phyloP scores from a whole-genome alignment of 2,888 invertebrate species.

The Drosophila maculinotata region DNA sequence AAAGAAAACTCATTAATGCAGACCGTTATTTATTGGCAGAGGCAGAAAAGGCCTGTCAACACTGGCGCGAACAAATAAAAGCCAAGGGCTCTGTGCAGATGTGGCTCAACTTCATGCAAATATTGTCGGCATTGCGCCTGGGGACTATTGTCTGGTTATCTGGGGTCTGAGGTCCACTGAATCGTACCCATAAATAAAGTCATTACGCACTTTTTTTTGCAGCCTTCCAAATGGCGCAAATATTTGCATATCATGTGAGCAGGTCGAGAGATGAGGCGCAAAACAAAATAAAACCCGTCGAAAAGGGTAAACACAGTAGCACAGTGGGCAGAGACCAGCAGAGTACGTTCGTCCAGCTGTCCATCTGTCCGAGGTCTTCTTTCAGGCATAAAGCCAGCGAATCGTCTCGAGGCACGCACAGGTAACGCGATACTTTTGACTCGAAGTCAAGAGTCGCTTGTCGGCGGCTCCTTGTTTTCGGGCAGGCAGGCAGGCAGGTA shows the following conservation, averaged over 20 bases:
- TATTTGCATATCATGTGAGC: slow-evolving; percentile 70
- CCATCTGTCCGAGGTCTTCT: not conserved
- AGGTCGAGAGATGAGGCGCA: too few species aligned
- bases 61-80: slow-evolving; percentile 30
- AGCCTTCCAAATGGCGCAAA: slow-evolving; percentile 55
- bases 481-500: not conserved
- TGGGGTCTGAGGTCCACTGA: not conserved
- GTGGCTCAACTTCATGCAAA: slow-evolving; percentile 58
- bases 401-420: slow-evolving; percentile 33
- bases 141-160: slow-evolving; percentile 57
- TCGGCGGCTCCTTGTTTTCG: slow-evolving; percentile 18
- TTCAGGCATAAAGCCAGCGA: too few species aligned
- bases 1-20: slow-evolving; percentile 65
- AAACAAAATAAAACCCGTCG: slow-evolving; percentile 15
- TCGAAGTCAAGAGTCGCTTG: slow-evolving; percentile 14
- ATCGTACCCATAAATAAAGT: slow-evolving; percentile 71
- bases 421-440: slow-evolving; percentile 58
- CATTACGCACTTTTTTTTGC: slow-evolving; percentile 66
- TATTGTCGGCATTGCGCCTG: slow-evolving; percentile 49
- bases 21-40: slow-evolving; percentile 59
- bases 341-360: too few species aligned
- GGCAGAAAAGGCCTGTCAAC: slow-evolving; percentile 52
- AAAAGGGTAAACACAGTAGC: slow-evolving; percentile 63
- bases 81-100: too few species aligned
- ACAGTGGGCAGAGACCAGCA: not conserved